A percentile compares a stretch with the other conserved stretches of the same genome.
phyloP scores from a whole-genome alignment of 2,797 vertebrate species.

The Lepilemur ruficaudatus region DNA sequence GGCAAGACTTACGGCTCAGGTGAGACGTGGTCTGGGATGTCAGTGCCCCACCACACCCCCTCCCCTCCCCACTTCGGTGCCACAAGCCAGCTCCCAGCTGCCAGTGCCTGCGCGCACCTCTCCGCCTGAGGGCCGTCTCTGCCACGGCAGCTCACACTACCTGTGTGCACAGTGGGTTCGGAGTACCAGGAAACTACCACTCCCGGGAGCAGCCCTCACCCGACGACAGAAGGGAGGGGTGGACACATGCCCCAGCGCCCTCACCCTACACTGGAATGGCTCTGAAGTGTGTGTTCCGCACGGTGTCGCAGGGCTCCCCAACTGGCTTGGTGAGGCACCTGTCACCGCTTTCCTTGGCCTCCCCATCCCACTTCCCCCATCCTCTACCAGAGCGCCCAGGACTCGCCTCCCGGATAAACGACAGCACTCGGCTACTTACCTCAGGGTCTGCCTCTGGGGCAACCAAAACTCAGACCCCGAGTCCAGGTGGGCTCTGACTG shows the following conservation, averaged over 20 bases:
- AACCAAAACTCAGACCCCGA: not conserved
- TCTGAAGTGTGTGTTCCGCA: not conserved
- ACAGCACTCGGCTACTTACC: not conserved
- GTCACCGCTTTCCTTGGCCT: not conserved
- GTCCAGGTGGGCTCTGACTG: not conserved
- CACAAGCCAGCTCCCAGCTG: not conserved
- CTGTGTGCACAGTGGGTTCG: not conserved
- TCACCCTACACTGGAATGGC: fast-evolving
- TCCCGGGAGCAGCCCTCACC: not conserved
- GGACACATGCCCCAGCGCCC: not conserved
- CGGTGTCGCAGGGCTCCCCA: not conserved
- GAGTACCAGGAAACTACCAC: not conserved
- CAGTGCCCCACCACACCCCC: fast-evolving
- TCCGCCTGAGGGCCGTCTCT: not conserved
- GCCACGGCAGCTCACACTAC: not conserved
- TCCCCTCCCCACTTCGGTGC: not conserved
- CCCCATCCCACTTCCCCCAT: not conserved
- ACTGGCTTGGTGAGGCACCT: not conserved
- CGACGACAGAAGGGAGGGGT: fast-evolving
- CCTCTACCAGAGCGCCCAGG: not conserved
- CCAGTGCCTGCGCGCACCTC: fast-evolving
- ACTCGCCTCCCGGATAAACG: not conserved
- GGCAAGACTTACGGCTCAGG: not conserved
- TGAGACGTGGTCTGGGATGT: no score
- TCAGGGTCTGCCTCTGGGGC: not conserved